A percentile compares a stretch with the other conserved stretches of the same genome.
Conservation (phyloP, 2,113 vertebrate genomes). For the Himantopus leucocephalus region DNA sequence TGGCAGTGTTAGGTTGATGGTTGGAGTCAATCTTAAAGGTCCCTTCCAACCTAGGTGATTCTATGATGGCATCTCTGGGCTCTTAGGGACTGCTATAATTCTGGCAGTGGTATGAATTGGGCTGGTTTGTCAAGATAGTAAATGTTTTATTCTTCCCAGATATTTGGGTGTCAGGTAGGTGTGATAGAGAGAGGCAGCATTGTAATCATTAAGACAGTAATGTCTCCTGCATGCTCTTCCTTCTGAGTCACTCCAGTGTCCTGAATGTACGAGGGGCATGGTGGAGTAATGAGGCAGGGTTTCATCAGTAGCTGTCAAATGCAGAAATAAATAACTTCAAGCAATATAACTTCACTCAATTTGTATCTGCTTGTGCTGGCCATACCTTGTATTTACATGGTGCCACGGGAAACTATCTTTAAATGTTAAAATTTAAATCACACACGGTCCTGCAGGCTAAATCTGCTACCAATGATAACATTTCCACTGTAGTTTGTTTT, state of each 20-base stretch:
- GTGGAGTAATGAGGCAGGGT: not conserved
- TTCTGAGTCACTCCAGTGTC: not conserved
- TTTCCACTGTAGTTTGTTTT: constrained; percentile 13
- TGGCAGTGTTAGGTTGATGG: too few relatives aligned
- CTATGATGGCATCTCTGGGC: not conserved
- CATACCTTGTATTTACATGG: not conserved
- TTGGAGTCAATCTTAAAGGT: too few relatives aligned
- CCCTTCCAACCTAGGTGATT: too few relatives aligned
- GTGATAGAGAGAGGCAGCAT: not conserved
- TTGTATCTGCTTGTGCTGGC: not conserved
- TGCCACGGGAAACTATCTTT: not conserved
- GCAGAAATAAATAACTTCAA: constrained; percentile 18
- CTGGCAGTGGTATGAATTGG: not conserved
- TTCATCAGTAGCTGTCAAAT: not conserved
- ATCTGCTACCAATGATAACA: constrained; percentile 40
- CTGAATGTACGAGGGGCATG: not conserved
- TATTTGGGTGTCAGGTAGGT: not conserved
- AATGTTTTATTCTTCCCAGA: not conserved
- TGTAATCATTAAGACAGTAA: not conserved
- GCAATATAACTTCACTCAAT: not conserved
- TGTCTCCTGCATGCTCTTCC: not conserved
- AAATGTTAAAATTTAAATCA: constrained; percentile 27
- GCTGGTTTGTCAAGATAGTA: not conserved
- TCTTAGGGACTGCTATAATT: not conserved
- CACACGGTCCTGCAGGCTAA: not conserved